phyloP scores from a whole-genome alignment of 2,113 vertebrate species.

The Nothoprocta perdicaria region DNA sequence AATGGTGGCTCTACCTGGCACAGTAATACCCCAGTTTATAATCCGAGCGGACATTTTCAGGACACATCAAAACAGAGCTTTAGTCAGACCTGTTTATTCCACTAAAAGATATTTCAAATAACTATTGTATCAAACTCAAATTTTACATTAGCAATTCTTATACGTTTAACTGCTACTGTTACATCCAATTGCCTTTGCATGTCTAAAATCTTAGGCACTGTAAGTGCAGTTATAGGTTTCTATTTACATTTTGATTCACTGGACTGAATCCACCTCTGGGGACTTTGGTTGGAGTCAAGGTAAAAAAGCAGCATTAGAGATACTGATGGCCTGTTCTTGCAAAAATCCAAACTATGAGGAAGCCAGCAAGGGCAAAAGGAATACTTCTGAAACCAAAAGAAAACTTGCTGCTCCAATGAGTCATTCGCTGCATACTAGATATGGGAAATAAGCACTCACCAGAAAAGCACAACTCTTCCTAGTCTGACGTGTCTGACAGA shows the following conservation, averaged over 20 bases:
- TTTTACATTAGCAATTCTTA: not conserved
- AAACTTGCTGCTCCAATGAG: not conserved
- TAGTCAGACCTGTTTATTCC: not conserved
- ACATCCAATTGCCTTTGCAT: not conserved
- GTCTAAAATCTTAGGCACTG: not conserved
- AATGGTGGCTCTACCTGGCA: not conserved
- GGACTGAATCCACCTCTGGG: not conserved
- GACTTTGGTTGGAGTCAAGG: not conserved
- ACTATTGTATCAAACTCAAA: not conserved
- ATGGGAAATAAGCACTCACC: not conserved
- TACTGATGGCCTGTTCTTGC: not conserved
- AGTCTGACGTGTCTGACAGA: not conserved
- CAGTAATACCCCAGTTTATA: not conserved
- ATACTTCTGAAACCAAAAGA: not conserved
- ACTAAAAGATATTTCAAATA: not conserved
- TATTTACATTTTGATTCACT: not conserved
- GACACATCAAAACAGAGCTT: not conserved
- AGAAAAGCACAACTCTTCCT: slow-evolving; percentile 5
- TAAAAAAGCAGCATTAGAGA: not conserved
- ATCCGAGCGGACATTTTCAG: not conserved
- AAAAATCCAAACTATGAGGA: not conserved
- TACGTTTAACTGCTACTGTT: not conserved
- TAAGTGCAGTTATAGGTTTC: not conserved
- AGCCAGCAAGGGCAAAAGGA: not conserved
- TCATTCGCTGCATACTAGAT: not conserved